Evolutionary conservation across 2,888 invertebrate species (phyloP), one percentile per base, ranked within the genome.

Genomic region (Callyntrura guangdongensis): DNA sequence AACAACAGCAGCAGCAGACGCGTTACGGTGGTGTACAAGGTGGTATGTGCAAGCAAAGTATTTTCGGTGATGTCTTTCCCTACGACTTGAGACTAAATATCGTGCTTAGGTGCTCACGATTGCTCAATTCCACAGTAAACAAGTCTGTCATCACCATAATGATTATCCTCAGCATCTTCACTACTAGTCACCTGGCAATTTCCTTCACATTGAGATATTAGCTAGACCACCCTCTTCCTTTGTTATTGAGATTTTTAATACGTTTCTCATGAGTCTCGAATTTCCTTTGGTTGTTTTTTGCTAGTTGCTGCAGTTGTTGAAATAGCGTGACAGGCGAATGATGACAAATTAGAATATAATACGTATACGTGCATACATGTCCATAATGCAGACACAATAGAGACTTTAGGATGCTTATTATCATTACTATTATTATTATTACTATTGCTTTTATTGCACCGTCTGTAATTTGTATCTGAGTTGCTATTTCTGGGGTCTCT

Each of bases 261-360:
- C 64, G 49, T 59, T 79, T 47, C 77, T 89, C 84, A 79, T 89
- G 89, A 89, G 79, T 56, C 77, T 84, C 84, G 84, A 49, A 89
- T 89, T 89, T 89, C 84, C 59, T 59, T 61, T 53, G 61, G 12
- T 79, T 74, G 36, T 67, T 49, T 77, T 77, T 47, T 3, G 49
- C 45, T n/a, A n/a, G 56, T 56, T 79, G 27, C 17, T 79, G 88
- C 67, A 72, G 83, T 77, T 82, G 47, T 49, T 83, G 22, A 27
- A 89, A 69, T 72, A 86, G 64, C 67, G 79, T 90, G 90, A 81
- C 90, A 90, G 49, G 69, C 22, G 90, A 86, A 72, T 86, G 79
- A 90, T 90, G 86, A 86, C 90, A 90, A 90, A 90, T 90, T 90
- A 69, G 45, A 88, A 82, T 88, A 69, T 85, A 85, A 53, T 69